These are phyloP conservation scores for Eupleurogrammus muticus DNA, from an alignment of 2,797 vertebrate genomes.

Conservation along the genomic window DNA sequence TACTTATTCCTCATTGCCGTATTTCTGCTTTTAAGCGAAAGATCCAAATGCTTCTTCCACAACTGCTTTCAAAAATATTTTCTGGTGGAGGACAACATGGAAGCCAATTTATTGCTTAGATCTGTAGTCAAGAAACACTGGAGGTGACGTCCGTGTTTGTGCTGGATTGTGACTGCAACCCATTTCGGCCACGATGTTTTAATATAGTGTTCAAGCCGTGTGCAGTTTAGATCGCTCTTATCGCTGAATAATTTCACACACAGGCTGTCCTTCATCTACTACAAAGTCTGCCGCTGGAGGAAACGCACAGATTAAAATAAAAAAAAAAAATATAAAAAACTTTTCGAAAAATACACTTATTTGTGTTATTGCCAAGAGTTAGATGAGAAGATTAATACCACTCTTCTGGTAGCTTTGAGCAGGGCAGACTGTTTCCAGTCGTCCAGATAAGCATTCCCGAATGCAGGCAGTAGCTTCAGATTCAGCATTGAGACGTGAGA, in stretches of 20 bases:
- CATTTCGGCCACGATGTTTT: background rate
- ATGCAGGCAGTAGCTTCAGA: background rate
- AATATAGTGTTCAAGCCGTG: background rate
- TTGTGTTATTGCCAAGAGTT: no score
- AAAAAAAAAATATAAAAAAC: background rate
- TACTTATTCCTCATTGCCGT: no score
- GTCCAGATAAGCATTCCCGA: no score
- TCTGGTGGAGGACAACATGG: background rate
- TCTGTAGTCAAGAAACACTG: background rate
- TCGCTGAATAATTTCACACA: background rate
- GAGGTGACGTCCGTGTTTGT: background rate
- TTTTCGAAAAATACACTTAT: no score
- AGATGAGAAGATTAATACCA: no score
- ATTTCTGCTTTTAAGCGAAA: no score
- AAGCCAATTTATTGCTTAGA: background rate
- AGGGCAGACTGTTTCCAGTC: no score
- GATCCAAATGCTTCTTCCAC: no score
- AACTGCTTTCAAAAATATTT: background rate
- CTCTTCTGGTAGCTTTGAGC: no score
- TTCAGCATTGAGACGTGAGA: background rate
- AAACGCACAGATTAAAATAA: background rate
- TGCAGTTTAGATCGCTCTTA: background rate
- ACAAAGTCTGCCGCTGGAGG: background rate
- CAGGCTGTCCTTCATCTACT: background rate
- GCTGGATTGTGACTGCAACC: background rate